Base-by-base conservation (phyloP, 1,140 invertebrate species). In the Heliconius hewitsoni region DNA sequence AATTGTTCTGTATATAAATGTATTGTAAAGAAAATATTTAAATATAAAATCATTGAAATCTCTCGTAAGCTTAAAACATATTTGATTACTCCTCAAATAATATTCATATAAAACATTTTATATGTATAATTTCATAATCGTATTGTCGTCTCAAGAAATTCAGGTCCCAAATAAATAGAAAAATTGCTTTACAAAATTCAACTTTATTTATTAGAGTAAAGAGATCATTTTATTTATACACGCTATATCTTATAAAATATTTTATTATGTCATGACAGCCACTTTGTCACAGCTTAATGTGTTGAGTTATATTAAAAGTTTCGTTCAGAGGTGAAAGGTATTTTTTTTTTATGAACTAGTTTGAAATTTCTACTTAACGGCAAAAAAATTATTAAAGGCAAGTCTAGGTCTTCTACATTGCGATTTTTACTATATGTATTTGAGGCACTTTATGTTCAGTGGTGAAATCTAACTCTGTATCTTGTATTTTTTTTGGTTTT, bases 211-310 rank as follows among this genome's bases (percentile, higher is more conserved):
- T 8, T 3, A 23, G 18, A 8, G 0, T 0, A 71, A 18, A 79
- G n/a, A n/a, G 42, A 34, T 71, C 18, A 79, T 74, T 79, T 74
- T 71, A n/a, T 18, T 30, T 55, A 8, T 6, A 8, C 27, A 5
- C 18, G 9, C 8, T 0, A 30, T 66, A n/a, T 39, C 73, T 71
- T 74, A 46, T 71, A 55, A 74, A 78, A 78, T 78, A 78, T 52
- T 39, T 74, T 70, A 74, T 74, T 71, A 74, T 9, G 50, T 71
- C 60, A 57, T 60, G 73, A 79, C 57, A 74, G 73, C 27, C 57
- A 79, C 77, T 71, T 79, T 74, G 77, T 79, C 77, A 79, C 73
- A 73, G 77, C 73, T 52, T 79, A 79, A 79, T 79, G 73, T 71
- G 77, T 74, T 79, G 57, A 74, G 77, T 79, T 79, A 66, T 79